Conservation (phyloP, 2,113 vertebrate genomes). For the Spheniscus mendiculus region DNA sequence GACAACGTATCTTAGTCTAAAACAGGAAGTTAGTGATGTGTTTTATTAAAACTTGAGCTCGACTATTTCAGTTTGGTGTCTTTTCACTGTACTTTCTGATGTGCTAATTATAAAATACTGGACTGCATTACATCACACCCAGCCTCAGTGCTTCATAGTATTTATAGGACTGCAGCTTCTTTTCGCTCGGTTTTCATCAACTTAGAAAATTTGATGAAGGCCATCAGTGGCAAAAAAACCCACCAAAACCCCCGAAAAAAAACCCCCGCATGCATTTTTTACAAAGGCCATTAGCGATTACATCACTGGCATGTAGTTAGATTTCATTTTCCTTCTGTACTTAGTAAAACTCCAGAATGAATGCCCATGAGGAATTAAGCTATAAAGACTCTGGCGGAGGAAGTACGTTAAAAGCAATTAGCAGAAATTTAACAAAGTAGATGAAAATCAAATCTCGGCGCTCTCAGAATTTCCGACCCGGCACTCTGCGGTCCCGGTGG, state of each 20-base stretch:
- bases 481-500: not conserved
- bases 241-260: not conserved
- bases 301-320: conserved; percentile 31
- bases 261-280: not conserved
- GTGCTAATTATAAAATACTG: not conserved
- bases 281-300: conserved; percentile 34
- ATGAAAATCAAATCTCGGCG: conserved; percentile 58
- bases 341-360: conserved; percentile 42
- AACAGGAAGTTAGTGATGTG: not conserved
- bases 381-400: conserved; percentile 11
- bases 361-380: conserved; percentile 72
- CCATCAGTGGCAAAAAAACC: not conserved
- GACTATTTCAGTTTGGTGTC: not conserved
- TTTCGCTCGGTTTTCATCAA: not conserved
- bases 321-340: conserved; percentile 65
- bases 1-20: not conserved
- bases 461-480: not conserved
- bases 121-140: not conserved
- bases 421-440: conserved; percentile 67
- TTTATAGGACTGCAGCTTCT: not conserved
- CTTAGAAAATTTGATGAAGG: conserved; percentile 28
- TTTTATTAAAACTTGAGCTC: not conserved
- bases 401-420: conserved; percentile 72
- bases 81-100: not conserved
- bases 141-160: not conserved